phyloP scores from a whole-genome alignment of 2,888 invertebrate genomes.

The Zaprionus lineosus region DNA sequence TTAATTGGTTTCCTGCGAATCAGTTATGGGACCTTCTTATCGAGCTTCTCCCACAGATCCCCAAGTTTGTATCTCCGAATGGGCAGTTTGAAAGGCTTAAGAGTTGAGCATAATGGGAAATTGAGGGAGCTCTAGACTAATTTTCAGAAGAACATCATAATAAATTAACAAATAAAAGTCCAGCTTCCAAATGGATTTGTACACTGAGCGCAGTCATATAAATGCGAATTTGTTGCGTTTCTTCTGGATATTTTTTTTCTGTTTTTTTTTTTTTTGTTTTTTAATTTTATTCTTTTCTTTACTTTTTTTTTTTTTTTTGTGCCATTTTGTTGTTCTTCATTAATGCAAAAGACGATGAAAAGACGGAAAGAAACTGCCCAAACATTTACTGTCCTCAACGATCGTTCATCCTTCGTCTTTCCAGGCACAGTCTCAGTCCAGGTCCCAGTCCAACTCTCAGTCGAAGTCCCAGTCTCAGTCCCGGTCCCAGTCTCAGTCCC shows the following conservation, averaged over 20 bases:
- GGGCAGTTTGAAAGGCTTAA: constrained; percentile 60
- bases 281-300: constrained; percentile 49
- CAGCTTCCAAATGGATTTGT: constrained; percentile 61
- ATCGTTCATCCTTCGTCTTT: no score
- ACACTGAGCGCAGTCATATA: constrained; percentile 59
- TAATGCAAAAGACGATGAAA: constrained; percentile 30
- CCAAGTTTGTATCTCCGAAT: constrained; percentile 41
- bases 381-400: constrained; percentile 45
- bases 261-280: constrained; percentile 54
- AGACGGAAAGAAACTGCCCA: constrained; percentile 12
- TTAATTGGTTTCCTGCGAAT: constrained; percentile 63
- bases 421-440: neutral
- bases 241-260: constrained; percentile 41
- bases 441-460: neutral
- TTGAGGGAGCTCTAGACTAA: constrained; percentile 67
- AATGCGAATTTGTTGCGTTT: constrained; percentile 69
- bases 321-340: no score
- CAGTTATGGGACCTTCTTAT: constrained; percentile 18
- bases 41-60: neutral
- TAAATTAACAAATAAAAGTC: constrained; percentile 77
- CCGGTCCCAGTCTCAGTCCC: neutral
- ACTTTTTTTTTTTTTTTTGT: no score
- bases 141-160: constrained; percentile 74
- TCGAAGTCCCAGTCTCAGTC: neutral
- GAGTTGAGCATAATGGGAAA: constrained; percentile 63